Conservation (phyloP, 1,140 invertebrate genomes). For the Goniozus legneri region DNA sequence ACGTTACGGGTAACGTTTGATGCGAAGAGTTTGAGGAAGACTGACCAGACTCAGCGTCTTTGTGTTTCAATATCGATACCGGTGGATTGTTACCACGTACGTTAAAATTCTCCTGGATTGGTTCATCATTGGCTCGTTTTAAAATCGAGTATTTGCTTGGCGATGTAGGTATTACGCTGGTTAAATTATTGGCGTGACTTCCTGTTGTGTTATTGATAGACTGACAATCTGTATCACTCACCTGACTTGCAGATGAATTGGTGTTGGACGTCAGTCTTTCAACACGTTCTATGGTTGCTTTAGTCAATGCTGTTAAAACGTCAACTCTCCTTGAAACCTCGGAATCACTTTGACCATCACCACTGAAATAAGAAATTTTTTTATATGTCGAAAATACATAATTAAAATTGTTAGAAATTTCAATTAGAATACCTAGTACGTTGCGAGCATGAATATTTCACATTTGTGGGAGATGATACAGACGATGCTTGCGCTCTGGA, state of each 20-base stretch:
- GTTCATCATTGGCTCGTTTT: constrained; percentile 42
- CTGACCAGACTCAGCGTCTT: constrained; percentile 60
- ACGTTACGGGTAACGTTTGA: constrained; percentile 31
- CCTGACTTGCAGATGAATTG: constrained; percentile 21
- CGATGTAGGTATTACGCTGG: constrained; percentile 21
- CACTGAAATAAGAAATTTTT: constrained; percentile 10
- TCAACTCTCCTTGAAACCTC: constrained; percentile 62
- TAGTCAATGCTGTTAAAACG: constrained; percentile 63
- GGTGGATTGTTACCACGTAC: constrained; percentile 50
- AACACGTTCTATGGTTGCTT: constrained; percentile 65
- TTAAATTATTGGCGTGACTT: no score
- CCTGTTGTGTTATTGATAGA: no score
- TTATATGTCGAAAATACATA: background rate
- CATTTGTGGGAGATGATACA: constrained; percentile 4
- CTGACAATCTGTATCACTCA: constrained; percentile 13
- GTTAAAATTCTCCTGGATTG: constrained; percentile 25
- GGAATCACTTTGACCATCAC: constrained; percentile 21
- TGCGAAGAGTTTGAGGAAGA: constrained; percentile 44
- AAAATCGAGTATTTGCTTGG: constrained; percentile 36
- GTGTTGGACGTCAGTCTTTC: constrained; percentile 59
- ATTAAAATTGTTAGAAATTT: background rate
- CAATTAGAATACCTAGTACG: constrained; percentile 17
- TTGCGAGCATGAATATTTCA: constrained; percentile 14
- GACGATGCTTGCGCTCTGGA: constrained; percentile 18
- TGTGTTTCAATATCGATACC: constrained; percentile 77